phyloP scores from a whole-genome alignment of 2,797 vertebrate species.

The Channa striata region DNA sequence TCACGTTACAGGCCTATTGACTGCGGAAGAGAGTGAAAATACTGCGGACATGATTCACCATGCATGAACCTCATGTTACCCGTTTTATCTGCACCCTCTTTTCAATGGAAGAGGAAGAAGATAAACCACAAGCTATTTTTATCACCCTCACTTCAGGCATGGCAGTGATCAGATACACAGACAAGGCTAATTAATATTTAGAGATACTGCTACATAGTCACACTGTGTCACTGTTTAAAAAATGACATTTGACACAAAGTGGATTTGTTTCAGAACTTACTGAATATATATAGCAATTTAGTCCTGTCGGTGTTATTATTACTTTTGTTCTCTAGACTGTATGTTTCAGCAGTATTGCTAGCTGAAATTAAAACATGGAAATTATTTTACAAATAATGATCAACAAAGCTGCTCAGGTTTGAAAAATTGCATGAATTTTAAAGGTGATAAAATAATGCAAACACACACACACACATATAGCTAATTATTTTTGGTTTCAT shows the following conservation, averaged over 20 bases:
- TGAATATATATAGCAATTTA: conserved; percentile 8
- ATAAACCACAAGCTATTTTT: conserved; percentile 74
- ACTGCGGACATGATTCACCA: conserved; percentile 83
- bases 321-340: conserved; percentile 35
- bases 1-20: conserved; percentile 85
- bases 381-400: conserved; percentile 66
- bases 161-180: conserved; percentile 79
- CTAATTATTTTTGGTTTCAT: conserved; percentile 54
- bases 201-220: conserved; percentile 70
- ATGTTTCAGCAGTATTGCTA: conserved; percentile 44
- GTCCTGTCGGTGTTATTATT: conserved; percentile 14
- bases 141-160: conserved; percentile 80
- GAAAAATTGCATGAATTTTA: no score
- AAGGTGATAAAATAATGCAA: conserved; percentile 42
- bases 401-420: no score
- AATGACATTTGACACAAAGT: conserved; percentile 67
- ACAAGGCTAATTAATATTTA: conserved; percentile 82
- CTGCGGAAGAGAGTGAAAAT: conserved; percentile 80
- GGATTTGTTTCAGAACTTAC: conserved; percentile 41
- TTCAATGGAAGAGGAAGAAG: conserved; percentile 71
- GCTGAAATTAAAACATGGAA: conserved; percentile 39
- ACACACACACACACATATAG: conserved; percentile 22
- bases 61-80: conserved; percentile 82
- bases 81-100: conserved; percentile 78
- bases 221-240: conserved; percentile 48